Conservation (phyloP, 2,888 invertebrate species). For the Lydus trimaculatus region DNA sequence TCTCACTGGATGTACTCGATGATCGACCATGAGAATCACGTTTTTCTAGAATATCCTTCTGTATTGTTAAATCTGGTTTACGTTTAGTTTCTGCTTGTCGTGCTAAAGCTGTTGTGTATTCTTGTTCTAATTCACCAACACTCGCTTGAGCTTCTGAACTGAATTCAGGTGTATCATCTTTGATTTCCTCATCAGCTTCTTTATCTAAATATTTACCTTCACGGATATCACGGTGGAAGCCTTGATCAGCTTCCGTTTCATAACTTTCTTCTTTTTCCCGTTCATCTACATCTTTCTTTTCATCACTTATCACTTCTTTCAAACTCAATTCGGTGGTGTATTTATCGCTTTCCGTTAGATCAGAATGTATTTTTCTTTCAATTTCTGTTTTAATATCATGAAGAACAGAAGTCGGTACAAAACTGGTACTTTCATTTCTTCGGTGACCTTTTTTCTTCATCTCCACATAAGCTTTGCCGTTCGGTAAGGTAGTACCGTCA, state of each 20-base stretch:
- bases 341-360: conserved; percentile 57
- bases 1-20: conserved; percentile 58
- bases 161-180: conserved; percentile 58
- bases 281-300: conserved; percentile 61
- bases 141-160: conserved; percentile 54
- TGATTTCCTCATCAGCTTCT: conserved; percentile 55
- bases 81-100: conserved; percentile 41
- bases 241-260: conserved; percentile 62
- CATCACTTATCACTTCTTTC: conserved; percentile 60
- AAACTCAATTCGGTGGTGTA: conserved; percentile 53
- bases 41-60: conserved; percentile 54
- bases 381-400: conserved; percentile 39
- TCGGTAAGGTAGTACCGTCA: not conserved
- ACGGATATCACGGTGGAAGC: conserved; percentile 56
- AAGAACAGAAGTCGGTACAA: conserved; percentile 50
- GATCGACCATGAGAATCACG: conserved; percentile 56
- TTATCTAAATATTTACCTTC: conserved; percentile 54
- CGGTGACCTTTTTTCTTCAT: conserved; percentile 64
- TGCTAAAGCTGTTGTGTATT: conserved; percentile 56
- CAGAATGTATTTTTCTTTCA: conserved; percentile 48
- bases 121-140: conserved; percentile 58
- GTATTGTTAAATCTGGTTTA: conserved; percentile 48
- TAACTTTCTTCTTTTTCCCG: conserved; percentile 56
- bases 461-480: conserved; percentile 43
- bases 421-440: conserved; percentile 64